Evolutionary conservation across 2,113 vertebrate species (phyloP).

Genomic region (Daphoenositta chrysoptera): DNA sequence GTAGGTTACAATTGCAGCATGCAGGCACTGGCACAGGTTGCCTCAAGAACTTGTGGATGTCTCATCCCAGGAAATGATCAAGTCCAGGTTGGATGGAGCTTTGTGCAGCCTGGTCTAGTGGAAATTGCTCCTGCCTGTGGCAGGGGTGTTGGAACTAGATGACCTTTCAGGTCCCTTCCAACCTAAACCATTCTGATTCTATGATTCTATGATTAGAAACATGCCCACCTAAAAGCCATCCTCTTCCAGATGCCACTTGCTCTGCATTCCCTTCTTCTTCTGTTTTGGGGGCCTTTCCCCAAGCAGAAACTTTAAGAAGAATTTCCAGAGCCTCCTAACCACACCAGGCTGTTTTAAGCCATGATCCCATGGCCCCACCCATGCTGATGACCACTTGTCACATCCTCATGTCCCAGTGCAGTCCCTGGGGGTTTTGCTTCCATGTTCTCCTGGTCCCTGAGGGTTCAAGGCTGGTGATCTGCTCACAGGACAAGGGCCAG

Average conservation of each 20-base stretch:
- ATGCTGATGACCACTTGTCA: background rate
- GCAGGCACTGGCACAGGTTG: background rate
- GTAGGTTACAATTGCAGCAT: background rate
- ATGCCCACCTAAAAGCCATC: background rate
- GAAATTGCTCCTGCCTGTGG: background rate
- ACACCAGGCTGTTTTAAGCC: fast-evolving
- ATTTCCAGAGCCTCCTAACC: background rate
- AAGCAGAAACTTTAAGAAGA: background rate
- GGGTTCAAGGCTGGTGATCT: background rate
- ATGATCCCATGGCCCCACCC: background rate
- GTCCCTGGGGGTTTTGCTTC: background rate
- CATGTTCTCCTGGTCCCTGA: background rate
- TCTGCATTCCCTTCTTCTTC: background rate
- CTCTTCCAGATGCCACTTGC: background rate
- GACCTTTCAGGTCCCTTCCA: background rate
- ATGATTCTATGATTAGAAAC: background rate
- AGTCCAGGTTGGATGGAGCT: background rate
- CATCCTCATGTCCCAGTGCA: background rate
- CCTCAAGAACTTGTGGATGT: background rate
- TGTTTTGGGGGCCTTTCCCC: background rate
- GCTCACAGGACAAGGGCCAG: background rate
- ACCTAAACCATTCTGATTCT: background rate
- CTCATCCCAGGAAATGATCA: background rate
- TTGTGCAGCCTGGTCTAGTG: background rate
- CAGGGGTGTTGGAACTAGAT: background rate